phyloP scores from a whole-genome alignment of 2,113 vertebrate species.

The Vidua macroura region DNA sequence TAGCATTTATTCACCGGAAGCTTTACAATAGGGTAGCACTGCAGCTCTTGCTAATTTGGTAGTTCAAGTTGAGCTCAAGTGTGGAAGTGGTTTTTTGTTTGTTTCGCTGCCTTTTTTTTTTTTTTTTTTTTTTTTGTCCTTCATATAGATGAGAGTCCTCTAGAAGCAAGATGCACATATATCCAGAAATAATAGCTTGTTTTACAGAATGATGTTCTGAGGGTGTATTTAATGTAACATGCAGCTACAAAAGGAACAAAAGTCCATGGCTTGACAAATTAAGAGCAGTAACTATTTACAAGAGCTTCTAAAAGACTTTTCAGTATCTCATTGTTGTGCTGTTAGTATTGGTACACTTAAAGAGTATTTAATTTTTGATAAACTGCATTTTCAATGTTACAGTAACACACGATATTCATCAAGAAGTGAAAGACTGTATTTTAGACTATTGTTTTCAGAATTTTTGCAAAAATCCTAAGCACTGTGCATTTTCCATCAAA shows the following conservation, averaged over 20 bases:
- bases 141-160: neutral
- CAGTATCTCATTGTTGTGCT: neutral
- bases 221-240: neutral
- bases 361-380: neutral
- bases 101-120: neutral
- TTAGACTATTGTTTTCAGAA: neutral
- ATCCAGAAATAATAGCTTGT: neutral
- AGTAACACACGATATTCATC: neutral
- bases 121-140: neutral
- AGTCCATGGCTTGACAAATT: neutral
- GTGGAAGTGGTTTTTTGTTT: slow-evolving; percentile 31
- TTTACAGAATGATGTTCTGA: neutral
- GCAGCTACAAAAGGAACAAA: neutral
- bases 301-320: neutral
- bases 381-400: neutral
- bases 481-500: neutral
- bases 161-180: neutral
- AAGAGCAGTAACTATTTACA: neutral
- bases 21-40: neutral
- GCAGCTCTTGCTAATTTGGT: neutral
- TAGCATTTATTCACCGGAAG: neutral
- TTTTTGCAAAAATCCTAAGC: neutral
- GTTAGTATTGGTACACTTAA: neutral
- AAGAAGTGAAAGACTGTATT: neutral
- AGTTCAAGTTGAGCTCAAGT: neutral